These are phyloP conservation scores for Mirza zaza DNA, from an alignment of 2,113 vertebrate genomes.

Conservation along the genomic window DNA sequence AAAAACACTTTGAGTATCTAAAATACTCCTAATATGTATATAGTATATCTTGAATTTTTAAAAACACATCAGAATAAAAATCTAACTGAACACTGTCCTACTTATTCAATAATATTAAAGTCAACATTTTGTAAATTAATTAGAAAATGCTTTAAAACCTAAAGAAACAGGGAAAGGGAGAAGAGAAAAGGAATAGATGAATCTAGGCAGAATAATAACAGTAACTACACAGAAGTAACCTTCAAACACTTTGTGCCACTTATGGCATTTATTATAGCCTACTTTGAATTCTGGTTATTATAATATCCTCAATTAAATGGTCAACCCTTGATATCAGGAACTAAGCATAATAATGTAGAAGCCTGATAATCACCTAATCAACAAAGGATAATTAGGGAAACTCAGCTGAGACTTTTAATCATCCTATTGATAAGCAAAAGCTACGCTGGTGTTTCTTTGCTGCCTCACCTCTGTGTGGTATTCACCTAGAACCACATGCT, in stretches of 20 bases:
- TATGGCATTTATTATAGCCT: background rate
- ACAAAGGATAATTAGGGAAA: background rate
- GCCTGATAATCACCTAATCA: background rate
- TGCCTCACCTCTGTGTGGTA: background rate
- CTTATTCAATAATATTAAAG: background rate
- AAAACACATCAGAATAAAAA: slow-evolving; percentile 38
- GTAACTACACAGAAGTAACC: background rate
- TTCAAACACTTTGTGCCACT: background rate
- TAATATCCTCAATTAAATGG: background rate
- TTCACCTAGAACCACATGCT: background rate
- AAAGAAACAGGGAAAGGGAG: background rate
- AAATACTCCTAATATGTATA: background rate
- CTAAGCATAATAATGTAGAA: background rate
- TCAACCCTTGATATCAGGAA: background rate
- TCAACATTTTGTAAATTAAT: background rate
- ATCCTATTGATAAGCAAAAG: background rate
- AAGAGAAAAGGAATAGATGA: background rate
- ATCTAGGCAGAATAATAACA: background rate
- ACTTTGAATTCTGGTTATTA: slow-evolving; percentile 8
- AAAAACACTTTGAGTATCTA: background rate
- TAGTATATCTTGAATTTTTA: background rate
- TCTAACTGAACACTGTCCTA: background rate
- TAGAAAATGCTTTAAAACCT: background rate
- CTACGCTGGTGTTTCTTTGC: background rate
- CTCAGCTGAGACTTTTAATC: background rate